Evolutionary conservation across 2,113 vertebrate genomes (phyloP), one percentile per base, ranked within the genome.

Genomic region (Scopus umbretta): DNA sequence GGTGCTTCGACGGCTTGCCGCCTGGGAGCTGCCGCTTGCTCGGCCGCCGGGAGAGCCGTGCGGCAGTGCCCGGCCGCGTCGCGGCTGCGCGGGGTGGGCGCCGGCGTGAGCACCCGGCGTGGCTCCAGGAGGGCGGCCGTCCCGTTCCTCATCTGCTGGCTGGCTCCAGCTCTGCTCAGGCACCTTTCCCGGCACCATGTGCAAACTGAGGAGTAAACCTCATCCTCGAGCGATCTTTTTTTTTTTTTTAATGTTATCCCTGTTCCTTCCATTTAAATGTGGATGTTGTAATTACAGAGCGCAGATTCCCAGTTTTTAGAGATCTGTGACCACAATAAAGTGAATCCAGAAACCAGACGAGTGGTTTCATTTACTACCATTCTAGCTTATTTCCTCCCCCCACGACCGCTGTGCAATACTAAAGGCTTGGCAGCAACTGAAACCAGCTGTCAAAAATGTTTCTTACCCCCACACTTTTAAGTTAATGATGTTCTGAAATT

Each of bases 241-340:
- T 36, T 65, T 63, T 45, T 87, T 88, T 36, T 30, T 23, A 63
- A 30, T 16, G 40, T 19, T 59, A n/a, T 62, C 92, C 80, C 74
- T 1, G 2, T 38, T 96, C 70, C 92, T 82, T 72, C 88, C 42
- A 43, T 88, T 87, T 56, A 26, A 88, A 43, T 19, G 85, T 90
- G 82, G 87, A 86, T 88, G 50, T 95, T 96, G 96, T 97, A 97
- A 98, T 97, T 96, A 96, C 92, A 97, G 97, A 89, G 96, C 19
- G 1, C 93, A 73, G 91, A 30, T 73, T 94, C 97, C 97, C 88
- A 61, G 62, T 90, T 96, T 95, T 94, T 93, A 92, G 97, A 95
- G 96, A 96, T 95, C 72, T 95, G 92, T 71, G 75, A 96, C 97
- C 97, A 97, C 98, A 97, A 96, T 90, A 97, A 98, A 98, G 97